phyloP scores from a whole-genome alignment of 2,888 invertebrate genomes.

The Ypsolopha sequella region DNA sequence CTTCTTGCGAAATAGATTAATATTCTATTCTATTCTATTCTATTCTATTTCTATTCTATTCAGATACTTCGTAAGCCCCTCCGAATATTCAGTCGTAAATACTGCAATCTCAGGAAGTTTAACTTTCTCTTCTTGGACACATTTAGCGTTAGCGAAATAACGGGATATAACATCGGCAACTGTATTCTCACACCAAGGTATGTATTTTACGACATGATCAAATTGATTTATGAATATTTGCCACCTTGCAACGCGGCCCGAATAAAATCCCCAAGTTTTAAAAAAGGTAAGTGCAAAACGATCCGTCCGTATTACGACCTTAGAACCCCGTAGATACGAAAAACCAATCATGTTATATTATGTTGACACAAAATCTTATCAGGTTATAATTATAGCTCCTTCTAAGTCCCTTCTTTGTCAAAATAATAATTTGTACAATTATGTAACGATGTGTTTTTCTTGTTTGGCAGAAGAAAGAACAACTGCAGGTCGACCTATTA shows the following conservation, averaged over 20 bases:
- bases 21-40: too few relatives aligned
- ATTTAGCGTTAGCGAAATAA: conserved; percentile 6
- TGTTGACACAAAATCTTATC: too few relatives aligned
- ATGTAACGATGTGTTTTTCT: too few relatives aligned
- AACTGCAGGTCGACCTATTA: too few relatives aligned
- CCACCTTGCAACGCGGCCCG: conserved; percentile 17
- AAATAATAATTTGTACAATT: too few relatives aligned
- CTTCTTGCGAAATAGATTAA: too few relatives aligned
- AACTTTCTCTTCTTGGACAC: conserved; percentile 1
- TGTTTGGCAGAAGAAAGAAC: too few relatives aligned
- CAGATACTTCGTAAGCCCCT: neutral
- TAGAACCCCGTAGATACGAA: conserved; percentile 12
- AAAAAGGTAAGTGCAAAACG: conserved; percentile 19
- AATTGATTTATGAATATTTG: conserved; percentile 17
- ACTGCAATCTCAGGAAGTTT: conserved; percentile 3
- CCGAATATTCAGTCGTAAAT: neutral
- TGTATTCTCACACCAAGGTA: conserved; percentile 16
- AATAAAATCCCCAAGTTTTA: conserved; percentile 14
- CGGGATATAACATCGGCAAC: conserved; percentile 20
- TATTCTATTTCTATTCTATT: too few relatives aligned
- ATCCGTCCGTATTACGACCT: conserved; percentile 18
- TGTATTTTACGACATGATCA: conserved; percentile 13
- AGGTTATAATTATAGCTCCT: too few relatives aligned
- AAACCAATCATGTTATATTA: too few relatives aligned
- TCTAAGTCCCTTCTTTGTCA: too few relatives aligned